These are phyloP conservation scores for Dicentrarchus labrax DNA, from an alignment of 2,113 vertebrate genomes.

Conservation along the genomic window DNA sequence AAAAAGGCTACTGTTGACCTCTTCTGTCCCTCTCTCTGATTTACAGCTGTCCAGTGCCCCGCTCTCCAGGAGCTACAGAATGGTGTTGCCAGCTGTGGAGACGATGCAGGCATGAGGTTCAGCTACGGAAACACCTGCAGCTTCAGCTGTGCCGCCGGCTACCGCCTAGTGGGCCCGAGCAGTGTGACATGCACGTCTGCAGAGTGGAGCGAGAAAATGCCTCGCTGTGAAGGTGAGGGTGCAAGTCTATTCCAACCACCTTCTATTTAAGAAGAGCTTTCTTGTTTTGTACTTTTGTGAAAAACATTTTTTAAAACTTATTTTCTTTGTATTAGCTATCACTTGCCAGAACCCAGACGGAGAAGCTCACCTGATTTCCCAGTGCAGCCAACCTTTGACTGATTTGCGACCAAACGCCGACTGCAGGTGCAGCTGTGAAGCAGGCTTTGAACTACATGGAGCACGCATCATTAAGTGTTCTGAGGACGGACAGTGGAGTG, in stretches of 20 bases:
- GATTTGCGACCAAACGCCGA: constrained; percentile 41
- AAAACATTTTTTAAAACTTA: background rate
- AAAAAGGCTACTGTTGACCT: constrained; percentile 13
- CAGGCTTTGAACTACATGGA: constrained; percentile 71
- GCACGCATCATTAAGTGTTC: constrained; percentile 45
- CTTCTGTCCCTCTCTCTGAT: background rate
- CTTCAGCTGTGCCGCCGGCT: constrained; percentile 84
- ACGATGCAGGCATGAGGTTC: constrained; percentile 70
- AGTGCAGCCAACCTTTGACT: constrained; percentile 54
- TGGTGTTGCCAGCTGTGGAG: constrained; percentile 79
- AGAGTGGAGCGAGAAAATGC: constrained; percentile 81
- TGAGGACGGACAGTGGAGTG: constrained; percentile 62
- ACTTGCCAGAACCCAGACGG: constrained; percentile 61
- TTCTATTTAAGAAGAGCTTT: background rate
- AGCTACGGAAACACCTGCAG: constrained; percentile 84
- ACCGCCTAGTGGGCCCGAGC: constrained; percentile 74
- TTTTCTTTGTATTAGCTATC: constrained; percentile 55
- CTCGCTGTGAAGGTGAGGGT: constrained; percentile 84
- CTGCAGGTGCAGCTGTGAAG: constrained; percentile 73
- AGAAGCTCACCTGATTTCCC: constrained; percentile 29
- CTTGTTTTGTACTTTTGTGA: background rate
- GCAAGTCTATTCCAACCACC: background rate
- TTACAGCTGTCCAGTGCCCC: constrained; percentile 76
- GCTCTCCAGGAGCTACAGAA: constrained; percentile 53
- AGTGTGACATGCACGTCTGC: constrained; percentile 75